These are phyloP conservation scores for Sinosuthora webbiana DNA, from an alignment of 2,113 vertebrate species.

Conservation along the genomic window DNA sequence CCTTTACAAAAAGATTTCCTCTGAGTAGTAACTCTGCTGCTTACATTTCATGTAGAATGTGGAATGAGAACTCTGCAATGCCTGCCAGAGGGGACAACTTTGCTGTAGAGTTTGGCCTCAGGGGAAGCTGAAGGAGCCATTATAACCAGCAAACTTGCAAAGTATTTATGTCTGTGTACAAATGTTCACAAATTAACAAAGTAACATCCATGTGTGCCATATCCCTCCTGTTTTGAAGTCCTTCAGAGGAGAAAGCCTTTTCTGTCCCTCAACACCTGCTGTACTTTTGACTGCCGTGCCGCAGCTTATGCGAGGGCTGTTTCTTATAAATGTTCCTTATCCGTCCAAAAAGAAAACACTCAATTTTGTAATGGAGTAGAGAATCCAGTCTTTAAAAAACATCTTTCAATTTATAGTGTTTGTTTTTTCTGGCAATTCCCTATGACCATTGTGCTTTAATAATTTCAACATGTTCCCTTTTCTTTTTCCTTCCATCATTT, in stretches of 20 bases:
- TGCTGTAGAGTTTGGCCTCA: neutral
- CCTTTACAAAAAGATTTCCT: neutral
- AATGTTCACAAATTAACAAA: neutral
- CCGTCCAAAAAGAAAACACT: neutral
- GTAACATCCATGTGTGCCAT: neutral
- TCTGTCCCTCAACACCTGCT: neutral
- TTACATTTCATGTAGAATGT: neutral
- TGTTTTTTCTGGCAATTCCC: constrained; percentile 2
- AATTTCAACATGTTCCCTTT: constrained; percentile 7
- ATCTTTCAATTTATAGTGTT: neutral
- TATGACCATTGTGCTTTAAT: neutral
- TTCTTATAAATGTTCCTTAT: neutral
- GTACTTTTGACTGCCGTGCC: neutral
- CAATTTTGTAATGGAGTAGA: neutral
- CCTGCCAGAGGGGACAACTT: neutral
- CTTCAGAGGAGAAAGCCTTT: neutral
- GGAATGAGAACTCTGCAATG: neutral
- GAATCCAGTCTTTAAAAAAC: neutral
- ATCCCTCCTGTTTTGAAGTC: neutral
- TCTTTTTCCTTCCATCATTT: neutral
- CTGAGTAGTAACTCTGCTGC: neutral
- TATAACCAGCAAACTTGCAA: neutral
- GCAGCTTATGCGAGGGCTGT: neutral
- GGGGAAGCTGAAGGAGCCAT: neutral
- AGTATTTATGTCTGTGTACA: neutral